Base-by-base conservation (phyloP, 1,140 invertebrate species). In the Aphaenogaster floridana region DNA sequence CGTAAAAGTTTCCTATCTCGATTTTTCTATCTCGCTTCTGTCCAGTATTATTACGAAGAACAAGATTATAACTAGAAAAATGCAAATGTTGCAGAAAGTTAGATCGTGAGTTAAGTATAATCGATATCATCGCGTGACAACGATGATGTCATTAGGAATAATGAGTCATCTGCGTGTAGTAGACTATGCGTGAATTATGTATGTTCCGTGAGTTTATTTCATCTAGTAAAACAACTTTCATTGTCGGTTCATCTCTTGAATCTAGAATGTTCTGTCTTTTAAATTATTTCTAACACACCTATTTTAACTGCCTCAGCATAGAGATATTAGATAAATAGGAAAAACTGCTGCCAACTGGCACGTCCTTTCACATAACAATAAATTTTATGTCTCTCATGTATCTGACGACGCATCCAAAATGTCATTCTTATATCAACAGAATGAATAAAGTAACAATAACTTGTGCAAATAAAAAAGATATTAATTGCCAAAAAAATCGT, bases 281-380 rank as follows among this genome's bases (percentile, higher is more conserved):
- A 71, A 81, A 81, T 81, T 81, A n/a, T 59, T 34, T 80, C 8
- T n/a, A 48, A 54, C 61, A 50, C 13, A 39, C 45, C 9, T 9
- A 52, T 39, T 52, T 52, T n/a, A 52, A 80, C 34, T 69, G 64
- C 54, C 13, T 54, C 63, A 28, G 64, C 48, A 69, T 28, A n/a
- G 21, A 69, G 36, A 69, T 17, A 81, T 54, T 69, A 81, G 64
- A 17, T 54, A 45, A 81, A 71, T 36, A 54, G n/a, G 45, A 36
- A 42, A 69, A 57, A n/a, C 36, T 42, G 17, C 3, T 80, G 78
- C 78, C 78, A 81, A 81, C 15, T 81, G 78, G 78, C 78, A 68
- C 28, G n/a, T 21, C 42, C 36, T 42, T 42, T 28, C 2, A 42
- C 48, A 54, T 69, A 52, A 39, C 36, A 17, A 57, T 66, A 13